These are phyloP conservation scores for Drosophila maculinotata DNA, from an alignment of 2,888 invertebrate species.

Conservation along the genomic window DNA sequence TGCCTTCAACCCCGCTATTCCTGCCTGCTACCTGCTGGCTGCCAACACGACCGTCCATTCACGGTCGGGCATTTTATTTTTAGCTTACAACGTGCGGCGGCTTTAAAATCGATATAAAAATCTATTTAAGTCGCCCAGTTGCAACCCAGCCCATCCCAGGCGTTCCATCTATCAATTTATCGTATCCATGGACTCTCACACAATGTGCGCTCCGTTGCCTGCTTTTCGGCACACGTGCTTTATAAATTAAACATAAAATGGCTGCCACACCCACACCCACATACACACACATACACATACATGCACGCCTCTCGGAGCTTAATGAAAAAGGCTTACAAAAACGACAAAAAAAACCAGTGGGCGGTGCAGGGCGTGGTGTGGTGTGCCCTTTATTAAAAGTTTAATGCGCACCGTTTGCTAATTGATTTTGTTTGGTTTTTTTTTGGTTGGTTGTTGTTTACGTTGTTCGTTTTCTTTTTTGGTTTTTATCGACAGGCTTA, in stretches of 20 bases:
- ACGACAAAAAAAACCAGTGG: slow-evolving; percentile 24
- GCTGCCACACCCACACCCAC: slow-evolving; percentile 46
- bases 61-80: slow-evolving; percentile 69
- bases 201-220: slow-evolving; percentile 19
- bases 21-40: no score
- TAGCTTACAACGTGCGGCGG: slow-evolving; percentile 66
- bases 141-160: slow-evolving; percentile 24
- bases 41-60: no score
- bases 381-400: slow-evolving; percentile 65
- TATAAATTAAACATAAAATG: slow-evolving; percentile 75
- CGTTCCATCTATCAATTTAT: slow-evolving; percentile 40
- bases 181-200: slow-evolving; percentile 23
- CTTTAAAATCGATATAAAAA: slow-evolving; percentile 75
- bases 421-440: slow-evolving; percentile 58
- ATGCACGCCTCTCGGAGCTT: slow-evolving; percentile 18
- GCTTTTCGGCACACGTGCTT: slow-evolving; percentile 62
- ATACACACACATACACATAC: slow-evolving; percentile 8
- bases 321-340: slow-evolving; percentile 64
- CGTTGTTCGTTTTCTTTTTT: slow-evolving; percentile 5
- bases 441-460: background rate
- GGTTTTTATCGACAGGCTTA: slow-evolving; percentile 87
- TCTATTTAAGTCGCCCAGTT: slow-evolving; percentile 69
- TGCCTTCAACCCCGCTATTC: slow-evolving; percentile 17
- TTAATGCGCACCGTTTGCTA: slow-evolving; percentile 60
- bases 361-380: slow-evolving; percentile 21